Conservation (phyloP, 92 coral and sea anemone genomes). For the Heliopora coerulea region DNA sequence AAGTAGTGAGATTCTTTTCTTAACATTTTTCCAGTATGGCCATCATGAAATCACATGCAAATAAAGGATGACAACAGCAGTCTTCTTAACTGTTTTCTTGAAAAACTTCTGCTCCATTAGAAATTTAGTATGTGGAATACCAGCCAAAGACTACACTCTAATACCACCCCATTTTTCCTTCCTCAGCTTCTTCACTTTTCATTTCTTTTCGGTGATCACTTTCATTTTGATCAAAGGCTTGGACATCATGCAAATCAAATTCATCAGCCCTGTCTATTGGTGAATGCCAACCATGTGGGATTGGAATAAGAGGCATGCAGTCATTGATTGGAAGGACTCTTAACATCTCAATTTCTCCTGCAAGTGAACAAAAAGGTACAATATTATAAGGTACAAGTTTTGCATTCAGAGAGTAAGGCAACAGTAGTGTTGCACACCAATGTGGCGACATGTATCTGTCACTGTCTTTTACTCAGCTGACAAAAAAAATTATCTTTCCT, state of each 20-base stretch:
- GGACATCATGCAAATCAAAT: conserved; percentile 57
- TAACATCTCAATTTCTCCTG: conserved; percentile 57
- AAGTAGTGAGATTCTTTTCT: too few relatives aligned
- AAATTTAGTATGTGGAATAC: too few relatives aligned
- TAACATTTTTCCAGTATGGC: too few relatives aligned
- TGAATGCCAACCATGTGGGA: conserved; percentile 39
- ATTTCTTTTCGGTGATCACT: conserved; percentile 54
- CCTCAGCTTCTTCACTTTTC: conserved; percentile 58
- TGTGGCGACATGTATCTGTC: too few relatives aligned
- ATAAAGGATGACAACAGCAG: too few relatives aligned
- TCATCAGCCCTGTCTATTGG: conserved; percentile 59
- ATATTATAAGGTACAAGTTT: not conserved
- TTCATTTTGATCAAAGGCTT: conserved; percentile 44
- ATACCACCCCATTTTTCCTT: conserved; percentile 67
- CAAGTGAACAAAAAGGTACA: not conserved
- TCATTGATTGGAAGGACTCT: conserved; percentile 57
- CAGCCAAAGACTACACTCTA: too few relatives aligned
- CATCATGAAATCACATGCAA: too few relatives aligned
- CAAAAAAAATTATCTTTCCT: too few relatives aligned
- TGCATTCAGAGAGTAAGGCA: too few relatives aligned
- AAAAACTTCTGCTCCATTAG: too few relatives aligned
- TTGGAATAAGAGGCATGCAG: conserved; percentile 61
- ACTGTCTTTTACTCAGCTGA: too few relatives aligned
- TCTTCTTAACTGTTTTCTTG: too few relatives aligned
- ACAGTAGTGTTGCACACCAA: not conserved